A percentile compares a stretch with the other conserved stretches of the same genome.
phyloP scores from a whole-genome alignment of 2,113 vertebrate species.

The Ictalurus punctatus region DNA sequence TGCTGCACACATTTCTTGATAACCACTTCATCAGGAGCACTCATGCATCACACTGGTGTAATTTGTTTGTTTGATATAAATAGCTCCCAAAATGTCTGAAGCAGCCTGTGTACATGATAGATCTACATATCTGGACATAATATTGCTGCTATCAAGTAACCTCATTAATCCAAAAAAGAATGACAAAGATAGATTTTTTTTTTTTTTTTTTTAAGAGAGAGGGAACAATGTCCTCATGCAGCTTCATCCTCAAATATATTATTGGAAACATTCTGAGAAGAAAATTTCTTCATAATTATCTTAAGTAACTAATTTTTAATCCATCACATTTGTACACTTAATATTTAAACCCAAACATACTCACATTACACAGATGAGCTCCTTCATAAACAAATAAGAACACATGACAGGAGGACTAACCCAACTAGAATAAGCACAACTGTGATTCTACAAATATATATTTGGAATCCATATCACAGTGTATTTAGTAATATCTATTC shows the following conservation, averaged over 20 bases:
- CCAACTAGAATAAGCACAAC: too few species aligned
- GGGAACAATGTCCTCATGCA: not conserved
- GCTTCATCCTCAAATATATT: not conserved
- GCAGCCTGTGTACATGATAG: not conserved
- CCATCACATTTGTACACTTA: not conserved
- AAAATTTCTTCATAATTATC: not conserved
- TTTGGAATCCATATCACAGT: not conserved
- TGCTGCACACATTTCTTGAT: not conserved
- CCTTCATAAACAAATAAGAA: not conserved
- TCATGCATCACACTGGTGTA: not conserved
- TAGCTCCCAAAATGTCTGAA: not conserved
- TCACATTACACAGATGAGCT: not conserved
- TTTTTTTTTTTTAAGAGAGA: not conserved
- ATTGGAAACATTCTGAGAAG: not conserved
- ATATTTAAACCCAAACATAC: not conserved
- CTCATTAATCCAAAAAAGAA: not conserved
- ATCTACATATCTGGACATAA: not conserved
- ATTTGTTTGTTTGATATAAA: not conserved
- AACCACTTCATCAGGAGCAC: not conserved
- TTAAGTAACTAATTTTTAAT: not conserved
- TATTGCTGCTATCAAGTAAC: not conserved
- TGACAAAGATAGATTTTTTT: not conserved
- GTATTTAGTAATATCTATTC: not conserved
- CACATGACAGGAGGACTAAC: not conserved
- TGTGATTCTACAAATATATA: not conserved